A percentile compares a stretch with the other conserved stretches of the same genome.
These are phyloP conservation scores for Paramormyrops kingsleyae DNA, from an alignment of 2,113 vertebrate genomes.

Conservation along the genomic window DNA sequence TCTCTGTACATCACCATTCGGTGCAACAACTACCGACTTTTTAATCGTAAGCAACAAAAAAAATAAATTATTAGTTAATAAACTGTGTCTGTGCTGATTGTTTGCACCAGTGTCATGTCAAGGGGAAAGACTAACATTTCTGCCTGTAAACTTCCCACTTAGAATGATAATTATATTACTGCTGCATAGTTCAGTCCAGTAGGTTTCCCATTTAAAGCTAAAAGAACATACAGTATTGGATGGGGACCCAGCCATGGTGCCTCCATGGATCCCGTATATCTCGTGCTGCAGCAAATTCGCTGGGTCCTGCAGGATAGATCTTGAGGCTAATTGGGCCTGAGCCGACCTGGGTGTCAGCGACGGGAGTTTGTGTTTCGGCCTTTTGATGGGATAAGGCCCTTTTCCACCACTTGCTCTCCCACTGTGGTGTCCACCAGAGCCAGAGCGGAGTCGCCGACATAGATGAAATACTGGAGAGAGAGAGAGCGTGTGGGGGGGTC, in stretches of 20 bases:
- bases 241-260: background rate
- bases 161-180: background rate
- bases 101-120: background rate
- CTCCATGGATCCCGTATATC: background rate
- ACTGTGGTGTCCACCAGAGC: background rate
- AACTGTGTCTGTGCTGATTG: conserved; percentile 33
- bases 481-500: background rate
- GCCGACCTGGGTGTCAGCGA: background rate
- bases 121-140: background rate
- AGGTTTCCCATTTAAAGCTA: background rate
- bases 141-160: background rate
- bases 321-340: background rate
- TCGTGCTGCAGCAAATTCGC: background rate
- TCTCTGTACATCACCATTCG: conserved; percentile 53
- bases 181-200: background rate
- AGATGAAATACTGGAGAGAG: background rate
- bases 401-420: background rate
- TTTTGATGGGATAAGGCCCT: background rate
- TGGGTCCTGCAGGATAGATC: background rate
- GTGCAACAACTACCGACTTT: conserved; percentile 63
- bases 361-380: background rate
- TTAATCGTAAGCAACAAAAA: conserved; percentile 57
- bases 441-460: background rate
- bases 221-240: background rate
- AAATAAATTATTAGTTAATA: conserved; percentile 70